phyloP scores from a whole-genome alignment of 2,113 vertebrate species.

The Chamaea fasciata region DNA sequence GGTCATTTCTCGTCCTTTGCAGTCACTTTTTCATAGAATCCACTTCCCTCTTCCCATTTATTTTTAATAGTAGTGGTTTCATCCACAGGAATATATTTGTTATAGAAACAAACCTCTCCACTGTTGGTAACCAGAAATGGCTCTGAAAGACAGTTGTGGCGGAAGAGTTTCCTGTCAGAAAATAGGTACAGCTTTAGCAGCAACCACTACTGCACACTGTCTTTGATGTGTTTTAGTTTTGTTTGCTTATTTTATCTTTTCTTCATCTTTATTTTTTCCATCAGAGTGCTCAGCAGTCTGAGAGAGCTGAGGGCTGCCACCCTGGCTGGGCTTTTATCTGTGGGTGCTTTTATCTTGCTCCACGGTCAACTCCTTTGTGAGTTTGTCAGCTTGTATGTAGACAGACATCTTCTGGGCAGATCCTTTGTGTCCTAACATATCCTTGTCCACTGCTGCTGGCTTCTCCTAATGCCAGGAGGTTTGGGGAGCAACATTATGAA shows the following conservation, averaged over 20 bases:
- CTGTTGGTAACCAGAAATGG: background rate
- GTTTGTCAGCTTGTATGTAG: background rate
- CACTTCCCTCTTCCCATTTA: conserved; percentile 18
- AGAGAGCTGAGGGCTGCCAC: background rate
- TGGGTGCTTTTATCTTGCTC: background rate
- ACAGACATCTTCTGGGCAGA: background rate
- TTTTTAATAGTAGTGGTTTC: conserved; percentile 6
- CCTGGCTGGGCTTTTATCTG: background rate
- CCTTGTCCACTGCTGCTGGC: background rate
- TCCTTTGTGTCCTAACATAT: background rate
- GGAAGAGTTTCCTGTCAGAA: conserved; percentile 42
- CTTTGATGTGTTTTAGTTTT: conserved; percentile 13
- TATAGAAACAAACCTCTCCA: conserved; percentile 5
- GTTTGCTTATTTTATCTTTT: background rate
- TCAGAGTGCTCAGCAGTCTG: background rate
- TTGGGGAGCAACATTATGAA: background rate
- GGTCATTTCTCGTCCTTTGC: conserved; percentile 15
- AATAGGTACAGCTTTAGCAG: background rate
- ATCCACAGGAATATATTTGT: background rate
- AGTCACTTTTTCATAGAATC: background rate
- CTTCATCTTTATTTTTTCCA: background rate
- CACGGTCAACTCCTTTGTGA: accelerated
- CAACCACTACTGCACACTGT: background rate
- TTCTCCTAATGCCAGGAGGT: background rate
- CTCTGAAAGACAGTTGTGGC: background rate